phyloP scores from a whole-genome alignment of 2,113 vertebrate species.

The Megaceryle torquata region DNA sequence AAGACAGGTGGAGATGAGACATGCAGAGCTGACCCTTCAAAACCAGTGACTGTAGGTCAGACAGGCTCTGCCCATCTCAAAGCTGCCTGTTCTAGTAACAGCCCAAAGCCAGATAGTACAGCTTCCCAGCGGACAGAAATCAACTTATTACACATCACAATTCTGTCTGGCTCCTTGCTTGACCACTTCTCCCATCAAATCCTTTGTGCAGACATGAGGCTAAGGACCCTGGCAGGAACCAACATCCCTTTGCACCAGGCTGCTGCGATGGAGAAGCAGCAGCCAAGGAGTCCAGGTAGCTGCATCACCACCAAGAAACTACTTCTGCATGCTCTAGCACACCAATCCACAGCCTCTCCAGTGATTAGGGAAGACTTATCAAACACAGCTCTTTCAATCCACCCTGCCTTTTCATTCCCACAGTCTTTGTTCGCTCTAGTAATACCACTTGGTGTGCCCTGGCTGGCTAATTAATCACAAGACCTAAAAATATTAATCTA shows the following conservation, averaged over 20 bases:
- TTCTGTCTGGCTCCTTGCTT: background rate
- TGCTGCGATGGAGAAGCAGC: background rate
- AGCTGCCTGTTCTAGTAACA: background rate
- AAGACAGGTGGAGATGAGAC: background rate
- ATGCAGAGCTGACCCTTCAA: background rate
- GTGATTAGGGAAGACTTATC: background rate
- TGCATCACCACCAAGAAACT: fast-evolving
- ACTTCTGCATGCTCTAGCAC: background rate
- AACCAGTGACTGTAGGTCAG: background rate
- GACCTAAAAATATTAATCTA: slow-evolving; percentile 43
- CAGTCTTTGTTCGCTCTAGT: background rate
- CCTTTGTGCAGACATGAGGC: background rate
- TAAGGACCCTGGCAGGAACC: background rate
- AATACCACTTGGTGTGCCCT: background rate
- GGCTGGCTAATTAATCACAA: slow-evolving; percentile 28
- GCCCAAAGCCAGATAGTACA: background rate
- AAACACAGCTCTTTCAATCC: background rate
- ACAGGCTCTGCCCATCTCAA: background rate
- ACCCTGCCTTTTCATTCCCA: background rate
- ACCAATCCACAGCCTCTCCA: background rate
- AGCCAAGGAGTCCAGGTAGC: background rate
- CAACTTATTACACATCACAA: background rate
- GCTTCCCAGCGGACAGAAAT: background rate
- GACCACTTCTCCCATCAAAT: background rate
- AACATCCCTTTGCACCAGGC: fast-evolving